Base-by-base conservation (phyloP, 2,888 invertebrate species). In the Xanthia togata region DNA sequence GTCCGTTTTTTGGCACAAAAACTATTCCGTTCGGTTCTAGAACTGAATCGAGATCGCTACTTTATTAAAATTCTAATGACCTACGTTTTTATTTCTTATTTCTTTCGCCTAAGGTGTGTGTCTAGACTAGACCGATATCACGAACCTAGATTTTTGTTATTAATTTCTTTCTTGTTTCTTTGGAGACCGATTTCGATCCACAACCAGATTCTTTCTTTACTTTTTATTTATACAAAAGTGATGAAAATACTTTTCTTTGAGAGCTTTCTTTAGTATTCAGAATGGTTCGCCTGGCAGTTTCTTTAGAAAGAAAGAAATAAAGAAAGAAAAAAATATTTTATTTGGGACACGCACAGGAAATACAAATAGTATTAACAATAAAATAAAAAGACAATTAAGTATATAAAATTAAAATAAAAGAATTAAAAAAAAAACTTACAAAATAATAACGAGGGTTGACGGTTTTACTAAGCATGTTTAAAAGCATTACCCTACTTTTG, bases 1-100 rank as follows among this genome's bases (percentile, higher is more conserved):
- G 78, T 75, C 17, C 26, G 50, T 75, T 78, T 83, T 84, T 81
- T 78, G 67, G 57, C 78, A 69, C 64, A 75, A 81, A 77, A 83
- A 84, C 55, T 38, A 50, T 73, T 60, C 44, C 53, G 14, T 63
- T 76, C 59, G 73, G 12, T 74, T 70, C 76, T 70, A 85, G 70
- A 83, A 55, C 59, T 9, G 53, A 76, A 68, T 65, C 73, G 76
- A 81, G 74, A 85, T 64, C 57, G 65, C 65, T 69, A 53, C 81
- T 71, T 73, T 85, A 78, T 85, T 85, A 69, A 70, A 78, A 67
- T 63, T 68, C 64, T 78, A 83, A 85, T 85, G 85, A 78, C 23
- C 78, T 83, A 59, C 31, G 41, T 55, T 80, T n/a, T 74, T 76
- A 55, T 78, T 79, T 71, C 44, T 74, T 82, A 47, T 82, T 76